Conservation (phyloP, 1,140 invertebrate genomes). For the Macrobrachium rosenbergii region DNA sequence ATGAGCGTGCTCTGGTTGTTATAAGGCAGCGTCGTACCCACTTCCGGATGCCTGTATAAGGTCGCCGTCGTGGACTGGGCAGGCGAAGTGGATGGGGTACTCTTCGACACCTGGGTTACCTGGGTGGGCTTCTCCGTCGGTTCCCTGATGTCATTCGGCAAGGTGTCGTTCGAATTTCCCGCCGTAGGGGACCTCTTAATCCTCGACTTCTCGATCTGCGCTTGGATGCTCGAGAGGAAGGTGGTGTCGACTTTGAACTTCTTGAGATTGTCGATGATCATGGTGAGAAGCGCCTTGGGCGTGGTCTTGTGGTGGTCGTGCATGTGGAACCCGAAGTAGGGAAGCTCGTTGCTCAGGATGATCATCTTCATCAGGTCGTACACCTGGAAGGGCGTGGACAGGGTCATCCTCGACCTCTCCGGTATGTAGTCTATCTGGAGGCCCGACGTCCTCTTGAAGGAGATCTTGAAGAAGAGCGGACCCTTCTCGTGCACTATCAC, state of each 20-base stretch:
- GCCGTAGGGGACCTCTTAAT: constrained; percentile 14
- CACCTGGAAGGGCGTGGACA: constrained; percentile 58
- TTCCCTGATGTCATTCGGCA: too few relatives aligned
- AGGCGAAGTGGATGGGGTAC: too few relatives aligned
- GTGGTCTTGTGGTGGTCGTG: constrained; percentile 63
- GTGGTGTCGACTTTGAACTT: constrained; percentile 64
- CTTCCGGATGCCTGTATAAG: too few relatives aligned
- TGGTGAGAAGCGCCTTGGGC: constrained; percentile 56
- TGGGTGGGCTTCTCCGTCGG: neutral
- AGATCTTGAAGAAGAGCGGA: constrained; percentile 61
- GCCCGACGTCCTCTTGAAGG: constrained; percentile 51
- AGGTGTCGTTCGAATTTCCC: neutral
- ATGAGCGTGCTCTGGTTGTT: constrained; percentile 5
- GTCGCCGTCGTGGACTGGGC: too few relatives aligned
- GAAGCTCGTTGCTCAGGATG: constrained; percentile 56
- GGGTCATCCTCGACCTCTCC: constrained; percentile 55
- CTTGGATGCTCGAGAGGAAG: constrained; percentile 59
- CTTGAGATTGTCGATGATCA: constrained; percentile 61
- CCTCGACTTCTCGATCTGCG: constrained; percentile 52
- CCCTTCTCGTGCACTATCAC: constrained; percentile 61
- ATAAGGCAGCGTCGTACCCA: neutral
- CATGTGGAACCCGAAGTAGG: constrained; percentile 64
- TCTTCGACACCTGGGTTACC: too few relatives aligned
- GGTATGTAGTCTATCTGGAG: constrained; percentile 55
- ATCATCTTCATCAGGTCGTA: constrained; percentile 65